Percentiles rank a stretch among this genome's conserved stretches.
Conservation (phyloP, 2,888 invertebrate species). For the Stenichneumon culpator region DNA sequence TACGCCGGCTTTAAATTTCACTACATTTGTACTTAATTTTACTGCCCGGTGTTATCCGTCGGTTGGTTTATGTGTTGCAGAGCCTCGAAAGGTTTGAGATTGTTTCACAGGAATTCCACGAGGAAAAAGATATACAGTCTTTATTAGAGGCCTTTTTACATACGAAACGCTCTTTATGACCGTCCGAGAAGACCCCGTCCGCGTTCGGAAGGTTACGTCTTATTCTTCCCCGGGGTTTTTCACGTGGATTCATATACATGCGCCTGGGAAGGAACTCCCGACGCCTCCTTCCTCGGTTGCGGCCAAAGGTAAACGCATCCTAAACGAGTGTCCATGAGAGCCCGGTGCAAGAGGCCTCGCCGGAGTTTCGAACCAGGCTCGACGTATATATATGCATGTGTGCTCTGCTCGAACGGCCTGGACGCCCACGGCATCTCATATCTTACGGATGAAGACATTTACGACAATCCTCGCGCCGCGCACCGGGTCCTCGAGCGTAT, state of each 20-base stretch:
- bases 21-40: constrained; percentile 10
- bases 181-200: constrained; percentile 44
- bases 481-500: constrained; percentile 47
- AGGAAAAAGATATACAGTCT: constrained; percentile 61
- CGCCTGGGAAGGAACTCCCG: constrained; percentile 56
- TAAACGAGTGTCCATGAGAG: constrained; percentile 77
- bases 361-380: constrained; percentile 9
- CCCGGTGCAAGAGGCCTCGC: constrained; percentile 1
- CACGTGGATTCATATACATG: constrained; percentile 50
- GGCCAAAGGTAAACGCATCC: constrained; percentile 75
- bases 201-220: constrained; percentile 66
- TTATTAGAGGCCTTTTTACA: constrained; percentile 65
- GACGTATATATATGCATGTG: constrained; percentile 55
- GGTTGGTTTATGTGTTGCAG: constrained; percentile 26
- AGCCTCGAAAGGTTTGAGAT: constrained; percentile 13
- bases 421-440: constrained; percentile 83
- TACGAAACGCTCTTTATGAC: constrained; percentile 64
- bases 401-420: constrained; percentile 54
- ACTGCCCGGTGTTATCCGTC: not conserved
- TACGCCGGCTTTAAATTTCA: not conserved
- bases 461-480: constrained; percentile 82
- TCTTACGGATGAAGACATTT: constrained; percentile 85
- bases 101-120: constrained; percentile 57
- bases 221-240: constrained; percentile 71
- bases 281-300: constrained; percentile 56